Base-by-base conservation (phyloP, 2,113 vertebrate genomes). In the Merops nubicus region DNA sequence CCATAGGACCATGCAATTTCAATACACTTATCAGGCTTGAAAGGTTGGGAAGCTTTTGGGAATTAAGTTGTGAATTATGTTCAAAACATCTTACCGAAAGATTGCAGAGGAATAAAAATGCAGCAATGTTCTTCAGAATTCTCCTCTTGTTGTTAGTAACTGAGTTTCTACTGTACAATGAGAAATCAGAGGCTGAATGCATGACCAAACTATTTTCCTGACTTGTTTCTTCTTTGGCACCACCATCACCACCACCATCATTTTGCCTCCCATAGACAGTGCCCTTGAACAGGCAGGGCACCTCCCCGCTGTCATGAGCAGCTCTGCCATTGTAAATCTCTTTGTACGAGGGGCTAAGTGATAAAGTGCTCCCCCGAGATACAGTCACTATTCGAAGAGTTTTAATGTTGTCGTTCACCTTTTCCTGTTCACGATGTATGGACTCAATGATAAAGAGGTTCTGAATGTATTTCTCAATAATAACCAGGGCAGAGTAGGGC, bases 361-460 rank as follows among this genome's bases (percentile, higher is more conserved):
- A 94, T 1, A 94, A n/a, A 28, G 89, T 77, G 29, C 57, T 91
- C 19, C 97, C 94, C 1, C 90, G 97, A 23, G 98, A 98, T 79
- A 99, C 91, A 0, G 99, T 98, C 97, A 99, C 98, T 77, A 99
- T 98, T 33, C 98, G 98, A 25, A 98, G 96, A 8, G 98, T 96
- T 83, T 96, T 95, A 63, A 97, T 65, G 43, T 98, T 94, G 0
- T 98, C 96, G 1, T 98, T 96, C 4, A 54, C 93, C 48, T 86
- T 96, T 12, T 97, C 98, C 5, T 98, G 96, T 95, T 98, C 98
- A 8, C 98, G 99, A 85, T 99, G 99, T 19, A 99, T 97, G 9
- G 99, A 99, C 97, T 99, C 99, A 18, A 99, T 98, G 83, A 99
- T 99, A 86, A 99, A 99, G 74, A 99, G 98, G 95, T 99, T 99